Percentiles rank a stretch among this genome's conserved stretches.
These are phyloP conservation scores for Melinaea menophilus DNA, from an alignment of 2,888 invertebrate genomes.

Conservation along the genomic window DNA sequence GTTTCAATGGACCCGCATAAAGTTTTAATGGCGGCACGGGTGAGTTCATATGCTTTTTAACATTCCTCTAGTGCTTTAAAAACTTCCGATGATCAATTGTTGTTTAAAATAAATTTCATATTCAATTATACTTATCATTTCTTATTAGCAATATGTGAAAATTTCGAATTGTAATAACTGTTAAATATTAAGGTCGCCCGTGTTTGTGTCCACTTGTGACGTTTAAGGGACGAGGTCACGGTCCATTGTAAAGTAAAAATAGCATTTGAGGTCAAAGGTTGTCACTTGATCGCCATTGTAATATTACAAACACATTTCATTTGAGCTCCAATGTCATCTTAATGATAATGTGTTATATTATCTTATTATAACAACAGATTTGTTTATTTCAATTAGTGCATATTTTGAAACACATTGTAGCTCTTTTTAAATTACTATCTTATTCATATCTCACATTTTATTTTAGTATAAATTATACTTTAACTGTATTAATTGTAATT, in stretches of 20 bases:
- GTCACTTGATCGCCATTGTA: neutral
- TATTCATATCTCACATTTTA: too few species aligned
- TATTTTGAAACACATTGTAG: too few species aligned
- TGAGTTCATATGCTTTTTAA: neutral
- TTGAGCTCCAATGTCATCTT: too few species aligned
- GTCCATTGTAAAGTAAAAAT: neutral
- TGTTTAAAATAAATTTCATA: neutral
- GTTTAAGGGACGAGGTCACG: neutral
- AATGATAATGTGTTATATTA: too few species aligned
- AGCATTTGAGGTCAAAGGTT: neutral
- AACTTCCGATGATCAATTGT: neutral
- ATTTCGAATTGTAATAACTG: neutral
- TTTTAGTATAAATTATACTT: too few species aligned
- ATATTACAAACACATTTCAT: too few species aligned
- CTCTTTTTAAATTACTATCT: too few species aligned
- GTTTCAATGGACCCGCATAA: neutral
- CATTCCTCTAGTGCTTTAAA: neutral
- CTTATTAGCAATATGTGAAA: neutral
- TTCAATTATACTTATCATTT: neutral
- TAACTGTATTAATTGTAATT: too few species aligned
- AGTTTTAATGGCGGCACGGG: conserved; percentile 3
- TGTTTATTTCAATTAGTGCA: too few species aligned
- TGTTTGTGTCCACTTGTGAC: neutral
- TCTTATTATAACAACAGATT: too few species aligned
- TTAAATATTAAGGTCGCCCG: neutral